These are phyloP conservation scores for Bhutanitis thaidina DNA, from an alignment of 2,888 invertebrate genomes.

Conservation along the genomic window DNA sequence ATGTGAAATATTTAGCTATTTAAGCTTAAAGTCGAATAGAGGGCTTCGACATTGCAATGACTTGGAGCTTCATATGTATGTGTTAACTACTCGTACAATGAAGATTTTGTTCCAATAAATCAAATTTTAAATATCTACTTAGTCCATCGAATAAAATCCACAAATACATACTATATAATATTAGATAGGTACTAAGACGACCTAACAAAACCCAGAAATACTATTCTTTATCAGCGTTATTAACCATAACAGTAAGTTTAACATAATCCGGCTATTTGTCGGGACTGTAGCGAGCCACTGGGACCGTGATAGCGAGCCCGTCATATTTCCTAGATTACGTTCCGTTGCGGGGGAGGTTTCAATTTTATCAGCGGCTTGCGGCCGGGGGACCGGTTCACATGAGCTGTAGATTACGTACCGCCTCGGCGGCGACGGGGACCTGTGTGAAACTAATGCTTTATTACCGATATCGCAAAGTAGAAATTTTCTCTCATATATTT, in stretches of 20 bases:
- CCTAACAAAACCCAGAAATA: neutral
- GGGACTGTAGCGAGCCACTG: slow-evolving; percentile 17
- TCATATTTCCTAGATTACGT: slow-evolving; percentile 33
- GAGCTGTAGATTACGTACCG: slow-evolving; percentile 16
- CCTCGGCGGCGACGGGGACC: neutral
- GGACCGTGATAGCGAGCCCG: slow-evolving; percentile 27
- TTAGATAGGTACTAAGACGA: too few species aligned
- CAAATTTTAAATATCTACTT: too few species aligned
- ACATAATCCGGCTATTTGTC: slow-evolving; percentile 37
- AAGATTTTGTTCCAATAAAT: too few species aligned
- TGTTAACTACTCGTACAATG: too few species aligned
- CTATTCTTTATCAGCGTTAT: neutral
- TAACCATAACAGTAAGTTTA: slow-evolving; percentile 25
- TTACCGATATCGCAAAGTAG: neutral
- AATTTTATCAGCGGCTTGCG: slow-evolving; percentile 30
- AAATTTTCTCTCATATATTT: neutral
- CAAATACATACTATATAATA: too few species aligned
- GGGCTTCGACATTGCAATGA: too few species aligned
- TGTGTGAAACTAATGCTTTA: neutral
- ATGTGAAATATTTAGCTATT: too few species aligned
- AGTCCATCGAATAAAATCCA: too few species aligned
- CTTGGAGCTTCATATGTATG: too few species aligned
- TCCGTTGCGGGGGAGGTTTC: slow-evolving; percentile 29
- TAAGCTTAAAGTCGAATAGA: too few species aligned
- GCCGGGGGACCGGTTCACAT: slow-evolving; percentile 6